Base-by-base conservation (phyloP, 1,140 invertebrate species). In the Mya arenaria region DNA sequence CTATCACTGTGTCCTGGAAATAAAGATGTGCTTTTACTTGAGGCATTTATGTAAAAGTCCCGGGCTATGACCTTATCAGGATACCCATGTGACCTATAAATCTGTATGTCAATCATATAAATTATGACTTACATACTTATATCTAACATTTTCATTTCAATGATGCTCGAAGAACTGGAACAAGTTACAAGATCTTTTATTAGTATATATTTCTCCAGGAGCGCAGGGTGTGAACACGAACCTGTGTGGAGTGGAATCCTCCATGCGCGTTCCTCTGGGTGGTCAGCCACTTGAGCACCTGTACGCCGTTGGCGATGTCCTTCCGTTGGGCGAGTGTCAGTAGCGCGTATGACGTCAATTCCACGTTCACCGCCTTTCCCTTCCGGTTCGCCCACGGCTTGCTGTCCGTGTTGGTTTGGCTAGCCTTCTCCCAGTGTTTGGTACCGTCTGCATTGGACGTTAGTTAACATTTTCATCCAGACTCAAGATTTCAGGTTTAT, bases 261-360 rank as follows among this genome's bases (percentile, higher is more conserved):
- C 97, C 97, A 78, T 95, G 93, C 0, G 94, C 92, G 90, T 97
- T 98, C 78, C 96, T 93, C 87, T 97, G 96, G 69, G 94, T 94
- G 41, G 98, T 94, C 0, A 99, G 92, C 96, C 97, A 98, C 41
- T 96, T 95, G 84, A 98, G 95, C n/a, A 98, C 94, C 0, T 97
- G 96, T 17, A 97, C 90, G 0, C 96, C 95, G 0, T 56, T 58
- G 0, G 52, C 30, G 85, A 89, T 55, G 71, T 86, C 78, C n/a
- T 73, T 73, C 23, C 79, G 66, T 3, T 72, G 84, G 52, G 88
- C 79, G 94, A 8, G 96, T 1, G 95, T 94, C 41, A 97, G 90
- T 37, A 97, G 92, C 0, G 95, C 96, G 92, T 98, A 98, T 0
- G 97, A 95, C 0, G 97, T 96, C 90, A 97, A 96, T 91, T 97